Conservation (phyloP, 2,113 vertebrate genomes). For the Telmatochromis sp. region DNA sequence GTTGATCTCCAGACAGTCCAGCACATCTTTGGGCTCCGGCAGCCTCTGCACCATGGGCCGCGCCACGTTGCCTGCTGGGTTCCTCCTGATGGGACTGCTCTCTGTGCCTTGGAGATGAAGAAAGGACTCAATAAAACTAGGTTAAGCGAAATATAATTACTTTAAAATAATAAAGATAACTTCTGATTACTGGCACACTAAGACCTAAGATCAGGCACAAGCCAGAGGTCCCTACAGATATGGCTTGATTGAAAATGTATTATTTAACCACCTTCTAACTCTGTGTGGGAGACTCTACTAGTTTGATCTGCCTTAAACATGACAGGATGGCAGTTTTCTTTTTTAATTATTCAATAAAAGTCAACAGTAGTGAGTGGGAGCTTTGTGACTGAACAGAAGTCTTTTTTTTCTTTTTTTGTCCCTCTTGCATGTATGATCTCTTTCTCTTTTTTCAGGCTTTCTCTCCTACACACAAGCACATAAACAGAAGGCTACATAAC, state of each 20-base stretch:
- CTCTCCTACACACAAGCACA: background rate
- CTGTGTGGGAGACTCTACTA: conserved; percentile 4
- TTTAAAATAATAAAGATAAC: background rate
- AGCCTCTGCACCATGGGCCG: conserved; percentile 89
- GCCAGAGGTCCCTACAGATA: background rate
- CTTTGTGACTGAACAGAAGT: conserved; percentile 18
- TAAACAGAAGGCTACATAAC: conserved; percentile 51
- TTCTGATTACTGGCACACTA: background rate
- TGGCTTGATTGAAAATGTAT: conserved; percentile 18
- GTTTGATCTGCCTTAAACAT: conserved; percentile 44
- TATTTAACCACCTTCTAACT: conserved; percentile 33
- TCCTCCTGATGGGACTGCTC: conserved; percentile 82
- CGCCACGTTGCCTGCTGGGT: conserved; percentile 87
- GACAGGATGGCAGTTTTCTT: conserved; percentile 37
- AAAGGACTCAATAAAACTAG: background rate
- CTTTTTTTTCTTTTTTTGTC: background rate
- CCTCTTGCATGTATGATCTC: background rate
- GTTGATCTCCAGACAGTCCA: conserved; percentile 85
- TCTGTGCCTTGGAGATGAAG: conserved; percentile 72
- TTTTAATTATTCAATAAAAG: conserved; percentile 45
- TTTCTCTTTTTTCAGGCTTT: background rate
- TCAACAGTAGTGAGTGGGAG: conserved; percentile 40
- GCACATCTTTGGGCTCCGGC: conserved; percentile 83
- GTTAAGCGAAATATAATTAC: background rate
- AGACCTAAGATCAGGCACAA: background rate